A percentile compares a stretch with the other conserved stretches of the same genome.
Evolutionary conservation across 2,113 vertebrate species (phyloP).

Genomic region (Lepus europaeus): DNA sequence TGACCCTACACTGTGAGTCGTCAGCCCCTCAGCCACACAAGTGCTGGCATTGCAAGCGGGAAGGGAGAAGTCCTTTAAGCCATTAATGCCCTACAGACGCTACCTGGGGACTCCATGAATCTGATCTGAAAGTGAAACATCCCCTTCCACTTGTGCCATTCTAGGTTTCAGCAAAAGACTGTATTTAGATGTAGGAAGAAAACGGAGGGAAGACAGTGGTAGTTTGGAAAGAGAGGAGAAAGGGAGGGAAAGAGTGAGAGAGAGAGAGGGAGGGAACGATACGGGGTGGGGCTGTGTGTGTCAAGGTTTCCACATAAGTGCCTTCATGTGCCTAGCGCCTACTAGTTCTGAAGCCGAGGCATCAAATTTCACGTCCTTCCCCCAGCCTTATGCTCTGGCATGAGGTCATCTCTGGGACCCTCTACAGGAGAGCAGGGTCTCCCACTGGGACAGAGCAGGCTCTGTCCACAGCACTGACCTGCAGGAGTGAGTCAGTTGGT

Average conservation of each 20-base stretch:
- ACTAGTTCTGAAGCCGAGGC: neutral
- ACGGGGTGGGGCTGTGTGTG: neutral
- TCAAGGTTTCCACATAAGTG: neutral
- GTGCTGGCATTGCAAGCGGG: no score
- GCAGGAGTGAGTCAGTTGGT: neutral
- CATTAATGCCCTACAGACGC: neutral
- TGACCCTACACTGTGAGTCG: neutral
- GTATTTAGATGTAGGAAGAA: conserved; percentile 49
- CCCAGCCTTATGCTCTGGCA: neutral
- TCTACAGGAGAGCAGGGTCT: neutral
- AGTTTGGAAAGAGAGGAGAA: neutral
- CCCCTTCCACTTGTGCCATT: neutral
- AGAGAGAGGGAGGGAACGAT: neutral
- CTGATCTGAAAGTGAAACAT: conserved; percentile 12
- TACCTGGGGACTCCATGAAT: neutral
- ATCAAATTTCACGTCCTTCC: neutral
- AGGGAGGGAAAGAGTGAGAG: neutral
- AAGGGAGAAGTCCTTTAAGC: neutral
- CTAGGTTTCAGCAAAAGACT: neutral
- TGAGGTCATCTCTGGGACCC: neutral
- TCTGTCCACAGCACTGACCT: fast-evolving
- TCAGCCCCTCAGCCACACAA: neutral
- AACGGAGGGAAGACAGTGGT: conserved; percentile 37
- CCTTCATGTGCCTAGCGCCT: neutral
- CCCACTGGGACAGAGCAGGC: neutral